phyloP scores from a whole-genome alignment of 2,797 vertebrate genomes.

The Anguilla obscura region DNA sequence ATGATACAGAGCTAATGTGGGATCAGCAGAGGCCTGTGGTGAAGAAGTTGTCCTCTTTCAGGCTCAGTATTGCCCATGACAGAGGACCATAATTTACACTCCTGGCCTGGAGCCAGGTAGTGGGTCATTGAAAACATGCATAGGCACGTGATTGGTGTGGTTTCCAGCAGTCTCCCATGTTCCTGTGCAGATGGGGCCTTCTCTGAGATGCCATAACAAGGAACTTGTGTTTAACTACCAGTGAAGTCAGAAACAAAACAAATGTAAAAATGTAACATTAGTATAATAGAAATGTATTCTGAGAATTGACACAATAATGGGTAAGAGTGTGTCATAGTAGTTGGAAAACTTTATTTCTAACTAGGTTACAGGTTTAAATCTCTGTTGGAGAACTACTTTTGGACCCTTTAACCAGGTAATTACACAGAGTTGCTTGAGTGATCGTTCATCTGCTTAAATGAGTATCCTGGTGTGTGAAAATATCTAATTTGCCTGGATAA shows the following conservation, averaged over 20 bases:
- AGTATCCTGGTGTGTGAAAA: not conserved
- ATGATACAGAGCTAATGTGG: not conserved
- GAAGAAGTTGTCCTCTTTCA: not conserved
- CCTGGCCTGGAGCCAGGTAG: constrained; percentile 6
- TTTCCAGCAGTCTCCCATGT: not conserved
- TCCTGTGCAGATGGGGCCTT: not conserved
- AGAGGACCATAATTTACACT: not conserved
- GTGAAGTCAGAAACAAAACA: not conserved
- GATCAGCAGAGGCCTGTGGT: not conserved
- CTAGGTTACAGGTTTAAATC: not conserved
- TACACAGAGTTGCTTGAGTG: not conserved
- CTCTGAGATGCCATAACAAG: not conserved
- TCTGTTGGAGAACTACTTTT: not conserved
- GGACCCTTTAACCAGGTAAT: not conserved
- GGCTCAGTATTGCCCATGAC: constrained; percentile 12
- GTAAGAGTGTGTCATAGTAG: not conserved
- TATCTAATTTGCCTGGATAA: not conserved
- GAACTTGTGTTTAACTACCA: not conserved
- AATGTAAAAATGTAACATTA: not conserved
- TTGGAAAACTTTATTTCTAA: not conserved
- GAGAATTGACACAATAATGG: not conserved
- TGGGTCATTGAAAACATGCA: constrained; percentile 17
- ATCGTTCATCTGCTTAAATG: not conserved
- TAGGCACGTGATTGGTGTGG: not conserved
- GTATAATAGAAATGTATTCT: not conserved